Percentiles rank a stretch among this genome's conserved stretches.
Evolutionary conservation across 2,888 invertebrate species (phyloP).

Genomic region (Leptogaster cylindrica): DNA sequence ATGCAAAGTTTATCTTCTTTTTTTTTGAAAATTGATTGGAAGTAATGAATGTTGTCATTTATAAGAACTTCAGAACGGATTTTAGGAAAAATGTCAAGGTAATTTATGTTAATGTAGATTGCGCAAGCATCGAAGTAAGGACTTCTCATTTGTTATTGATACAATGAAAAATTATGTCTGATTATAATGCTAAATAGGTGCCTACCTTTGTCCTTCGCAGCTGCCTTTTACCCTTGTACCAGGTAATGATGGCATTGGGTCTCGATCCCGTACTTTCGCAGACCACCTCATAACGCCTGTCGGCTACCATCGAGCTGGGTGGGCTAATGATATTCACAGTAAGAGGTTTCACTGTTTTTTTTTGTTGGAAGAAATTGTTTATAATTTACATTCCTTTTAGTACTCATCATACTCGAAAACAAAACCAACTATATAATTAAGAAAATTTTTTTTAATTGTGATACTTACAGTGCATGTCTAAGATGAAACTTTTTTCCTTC

Average conservation of each 20-base stretch:
- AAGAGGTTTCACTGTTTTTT: conserved; percentile 26
- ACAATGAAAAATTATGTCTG: not conserved
- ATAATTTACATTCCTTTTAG: not conserved
- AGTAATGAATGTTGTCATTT: too few relatives aligned
- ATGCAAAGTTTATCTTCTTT: too few relatives aligned
- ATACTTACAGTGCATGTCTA: conserved; percentile 81
- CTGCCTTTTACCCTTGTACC: conserved; percentile 87
- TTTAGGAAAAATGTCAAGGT: too few relatives aligned
- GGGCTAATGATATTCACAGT: conserved; percentile 70
- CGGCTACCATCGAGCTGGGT: conserved; percentile 76
- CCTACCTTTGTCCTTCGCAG: conserved; percentile 80
- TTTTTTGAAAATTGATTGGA: too few relatives aligned
- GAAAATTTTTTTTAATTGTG: not conserved
- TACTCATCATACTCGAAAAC: too few relatives aligned
- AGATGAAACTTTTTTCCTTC: conserved; percentile 75
- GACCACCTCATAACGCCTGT: conserved; percentile 80
- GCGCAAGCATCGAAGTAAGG: too few relatives aligned
- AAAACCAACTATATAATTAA: too few relatives aligned
- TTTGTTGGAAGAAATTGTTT: not conserved
- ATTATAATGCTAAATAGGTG: conserved; percentile 41
- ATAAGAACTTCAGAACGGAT: too few relatives aligned
- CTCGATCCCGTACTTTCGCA: conserved; percentile 86
- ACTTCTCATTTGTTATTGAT: too few relatives aligned
- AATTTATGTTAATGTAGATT: too few relatives aligned
- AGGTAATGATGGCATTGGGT: conserved; percentile 84